phyloP scores from a whole-genome alignment of 1,140 invertebrate genomes.

The Druon quercuslanigerum region DNA sequence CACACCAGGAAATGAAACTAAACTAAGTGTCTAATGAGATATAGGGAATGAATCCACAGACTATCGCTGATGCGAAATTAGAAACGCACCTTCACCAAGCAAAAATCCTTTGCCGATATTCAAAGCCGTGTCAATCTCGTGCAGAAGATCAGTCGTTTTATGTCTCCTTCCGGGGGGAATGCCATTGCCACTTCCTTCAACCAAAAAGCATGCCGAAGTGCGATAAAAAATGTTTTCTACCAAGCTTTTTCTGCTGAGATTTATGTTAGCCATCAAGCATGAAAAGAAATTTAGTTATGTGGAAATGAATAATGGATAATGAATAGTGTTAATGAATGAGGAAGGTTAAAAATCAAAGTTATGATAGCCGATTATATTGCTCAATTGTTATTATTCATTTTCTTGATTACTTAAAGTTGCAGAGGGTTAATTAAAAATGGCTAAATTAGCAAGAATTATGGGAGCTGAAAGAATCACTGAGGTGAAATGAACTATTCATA shows the following conservation, averaged over 20 bases:
- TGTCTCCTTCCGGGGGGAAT: constrained; percentile 54
- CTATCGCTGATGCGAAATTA: constrained; percentile 38
- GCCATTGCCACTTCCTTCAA: constrained; percentile 56
- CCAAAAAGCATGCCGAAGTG: constrained; percentile 64
- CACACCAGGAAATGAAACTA: constrained; percentile 19
- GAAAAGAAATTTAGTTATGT: constrained; percentile 17
- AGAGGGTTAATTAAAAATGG: too few relatives aligned
- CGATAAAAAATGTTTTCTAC: constrained; percentile 42
- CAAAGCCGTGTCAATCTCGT: constrained; percentile 80
- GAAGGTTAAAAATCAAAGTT: too few relatives aligned
- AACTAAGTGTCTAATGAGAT: constrained; percentile 7
- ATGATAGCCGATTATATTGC: too few relatives aligned
- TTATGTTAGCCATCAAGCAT: constrained; percentile 14
- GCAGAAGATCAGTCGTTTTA: constrained; percentile 76
- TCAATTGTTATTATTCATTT: too few relatives aligned
- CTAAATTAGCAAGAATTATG: too few relatives aligned
- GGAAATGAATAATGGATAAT: neutral
- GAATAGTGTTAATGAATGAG: neutral
- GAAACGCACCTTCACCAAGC: constrained; percentile 74
- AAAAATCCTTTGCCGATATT: constrained; percentile 80
- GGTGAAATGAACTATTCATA: too few relatives aligned
- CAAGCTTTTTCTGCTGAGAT: neutral
- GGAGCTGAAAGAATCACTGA: too few relatives aligned
- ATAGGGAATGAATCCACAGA: constrained; percentile 3
- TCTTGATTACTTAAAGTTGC: too few relatives aligned